Evolutionary conservation across 2,888 invertebrate species (phyloP), one percentile per base, ranked within the genome.

Genomic region (Ennomos fuscantarius): DNA sequence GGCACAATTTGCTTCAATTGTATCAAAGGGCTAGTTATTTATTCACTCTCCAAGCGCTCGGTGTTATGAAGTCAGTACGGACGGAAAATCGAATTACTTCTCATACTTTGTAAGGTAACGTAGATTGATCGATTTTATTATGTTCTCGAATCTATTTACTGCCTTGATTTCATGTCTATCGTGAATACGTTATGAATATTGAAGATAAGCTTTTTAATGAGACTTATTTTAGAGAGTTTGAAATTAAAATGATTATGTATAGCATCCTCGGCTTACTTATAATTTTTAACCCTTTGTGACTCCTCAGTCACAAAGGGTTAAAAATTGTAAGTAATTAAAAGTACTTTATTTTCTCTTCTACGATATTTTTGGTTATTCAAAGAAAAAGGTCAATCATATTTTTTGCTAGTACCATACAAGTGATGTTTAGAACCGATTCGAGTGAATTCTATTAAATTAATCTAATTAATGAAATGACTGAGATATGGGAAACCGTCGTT

Each of bases 61-160:
- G 60, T 53, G 60, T 43, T 55, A 45, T 52, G 55, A 55, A 55
- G 57, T 55, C 60, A 52, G 48, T 54, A 48, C 50, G 55, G 43
- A 57, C 55, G 55, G 61, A 53, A 63, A 65, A 64, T 70, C 64
- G 59, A 69, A 69, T 66, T 60, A 65, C 62, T 55, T 55, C 59
- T 46, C 57, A 58, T 68, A 67, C 58, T 71, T 69, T 65, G 63
- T 66, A 62, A 66, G 58, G 42, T 62, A 65, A 66, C 66, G 65
- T 65, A 68, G 68, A 68, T 69, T 68, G 69, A 69, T 69, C 65
- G 71, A 61, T 55, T 59, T 60, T 58, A 61, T 66, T 62, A 63
- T 61, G 44, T 59, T 46, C 50, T 63, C 47, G 61, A 63, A 67
- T 66, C 62, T 60, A 65, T 69, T 69, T 66, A 49, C 55, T 57